Percentiles rank a stretch among this genome's conserved stretches.
phyloP scores from a whole-genome alignment of 1,140 invertebrate species.

The Chymomyza costata region DNA sequence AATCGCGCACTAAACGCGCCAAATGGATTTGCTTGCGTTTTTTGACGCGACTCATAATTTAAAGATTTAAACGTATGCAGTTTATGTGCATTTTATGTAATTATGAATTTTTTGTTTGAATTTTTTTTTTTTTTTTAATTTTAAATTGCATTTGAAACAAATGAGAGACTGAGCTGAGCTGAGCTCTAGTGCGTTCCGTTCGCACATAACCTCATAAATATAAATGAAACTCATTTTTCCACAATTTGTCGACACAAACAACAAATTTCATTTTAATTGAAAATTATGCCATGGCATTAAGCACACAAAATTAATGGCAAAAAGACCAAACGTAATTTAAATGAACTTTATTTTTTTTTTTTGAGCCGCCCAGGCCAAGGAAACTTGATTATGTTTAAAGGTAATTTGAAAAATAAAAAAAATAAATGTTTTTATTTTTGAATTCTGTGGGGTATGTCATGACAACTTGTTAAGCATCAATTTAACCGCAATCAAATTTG shows the following conservation, averaged over 20 bases:
- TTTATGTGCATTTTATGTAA: no score
- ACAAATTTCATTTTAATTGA: constrained; percentile 72
- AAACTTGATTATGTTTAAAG: no score
- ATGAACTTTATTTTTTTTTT: no score
- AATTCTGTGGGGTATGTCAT: constrained; percentile 24
- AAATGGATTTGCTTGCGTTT: no score
- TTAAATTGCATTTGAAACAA: constrained; percentile 73
- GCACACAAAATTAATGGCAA: constrained; percentile 33
- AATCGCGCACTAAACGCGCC: no score
- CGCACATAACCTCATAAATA: constrained; percentile 73
- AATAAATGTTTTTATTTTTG: no score
- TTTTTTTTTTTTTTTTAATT: constrained; percentile 51
- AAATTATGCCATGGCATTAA: constrained; percentile 69
- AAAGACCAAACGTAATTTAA: constrained; percentile 1
- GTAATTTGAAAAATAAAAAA: no score
- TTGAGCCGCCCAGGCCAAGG: no score
- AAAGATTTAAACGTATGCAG: no score
- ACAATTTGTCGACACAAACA: constrained; percentile 68
- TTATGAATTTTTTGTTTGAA: constrained; percentile 63
- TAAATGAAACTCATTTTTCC: constrained; percentile 55
- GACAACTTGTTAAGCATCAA: constrained; percentile 26
- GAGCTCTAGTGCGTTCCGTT: no score
- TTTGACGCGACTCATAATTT: no score
- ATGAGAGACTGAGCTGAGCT: constrained; percentile 38
- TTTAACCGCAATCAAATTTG: constrained; percentile 28